Evolutionary conservation across 30 jellyfish, hydroid and myxozoan species (phyloP).

Genomic region (Aurelia sp.): DNA sequence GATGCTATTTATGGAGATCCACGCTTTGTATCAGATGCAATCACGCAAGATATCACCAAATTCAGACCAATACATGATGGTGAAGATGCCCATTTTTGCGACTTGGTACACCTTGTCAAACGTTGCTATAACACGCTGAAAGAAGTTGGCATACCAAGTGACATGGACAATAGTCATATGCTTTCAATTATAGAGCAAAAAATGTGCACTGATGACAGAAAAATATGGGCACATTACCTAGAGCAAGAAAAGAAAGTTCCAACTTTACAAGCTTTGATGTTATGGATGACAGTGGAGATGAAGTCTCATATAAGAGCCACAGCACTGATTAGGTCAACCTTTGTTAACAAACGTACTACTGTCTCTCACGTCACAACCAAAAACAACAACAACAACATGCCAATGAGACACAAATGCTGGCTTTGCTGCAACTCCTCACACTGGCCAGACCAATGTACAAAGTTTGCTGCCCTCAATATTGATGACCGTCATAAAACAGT

Average conservation of each 20-base stretch:
- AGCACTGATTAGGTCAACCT: constrained; percentile 73
- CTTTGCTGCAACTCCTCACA: constrained; percentile 60
- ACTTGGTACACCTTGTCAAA: constrained; percentile 70
- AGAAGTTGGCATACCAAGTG: constrained; percentile 69
- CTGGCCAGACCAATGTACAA: constrained; percentile 64
- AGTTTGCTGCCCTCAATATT: constrained; percentile 43
- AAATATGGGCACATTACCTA: constrained; percentile 42
- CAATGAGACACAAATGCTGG: constrained; percentile 55
- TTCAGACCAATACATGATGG: constrained; percentile 66
- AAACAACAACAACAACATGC: constrained; percentile 52
- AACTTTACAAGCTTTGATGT: constrained; percentile 56
- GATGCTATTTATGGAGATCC: constrained; percentile 82
- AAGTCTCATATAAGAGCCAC: constrained; percentile 72
- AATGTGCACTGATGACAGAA: constrained; percentile 70
- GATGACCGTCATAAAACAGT: constrained; percentile 48
- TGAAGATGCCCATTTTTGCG: constrained; percentile 74
- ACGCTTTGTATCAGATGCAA: constrained; percentile 62
- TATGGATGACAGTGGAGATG: constrained; percentile 75
- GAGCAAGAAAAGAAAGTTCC: constrained; percentile 46
- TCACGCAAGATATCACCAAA: constrained; percentile 66
- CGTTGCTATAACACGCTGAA: constrained; percentile 52
- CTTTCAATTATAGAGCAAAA: constrained; percentile 75
- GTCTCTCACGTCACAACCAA: constrained; percentile 56
- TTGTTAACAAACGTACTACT: constrained; percentile 41
- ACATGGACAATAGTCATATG: constrained; percentile 71